Conservation (phyloP, 2,797 vertebrate species). For the Sebastes elongatus region DNA sequence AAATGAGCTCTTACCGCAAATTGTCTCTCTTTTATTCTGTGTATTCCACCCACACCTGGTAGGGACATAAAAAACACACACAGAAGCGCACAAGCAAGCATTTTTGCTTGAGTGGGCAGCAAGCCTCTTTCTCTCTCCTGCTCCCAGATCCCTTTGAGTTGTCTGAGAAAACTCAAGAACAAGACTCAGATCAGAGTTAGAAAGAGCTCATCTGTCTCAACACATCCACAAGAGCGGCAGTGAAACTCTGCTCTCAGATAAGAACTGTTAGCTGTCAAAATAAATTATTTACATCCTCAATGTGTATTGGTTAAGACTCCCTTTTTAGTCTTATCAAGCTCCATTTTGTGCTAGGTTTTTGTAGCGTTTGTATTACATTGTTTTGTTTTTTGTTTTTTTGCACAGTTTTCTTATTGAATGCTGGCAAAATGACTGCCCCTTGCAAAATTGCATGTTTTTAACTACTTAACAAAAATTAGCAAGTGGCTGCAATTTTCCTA, state of each 20-base stretch:
- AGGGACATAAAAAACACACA: constrained; percentile 17
- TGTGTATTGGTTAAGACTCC: background rate
- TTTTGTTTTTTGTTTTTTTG: too few relatives aligned
- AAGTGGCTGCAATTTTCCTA: background rate
- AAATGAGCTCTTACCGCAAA: constrained; percentile 34
- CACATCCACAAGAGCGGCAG: background rate
- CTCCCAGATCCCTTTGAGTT: constrained; percentile 27
- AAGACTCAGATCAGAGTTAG: constrained; percentile 12
- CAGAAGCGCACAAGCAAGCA: constrained; percentile 9
- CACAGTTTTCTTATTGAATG: background rate
- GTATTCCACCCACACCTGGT: constrained; percentile 30
- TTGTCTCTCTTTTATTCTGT: constrained; percentile 9
- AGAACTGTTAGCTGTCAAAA: constrained; percentile 11
- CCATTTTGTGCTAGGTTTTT: background rate
- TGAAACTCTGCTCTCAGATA: background rate
- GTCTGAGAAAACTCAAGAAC: constrained; percentile 14
- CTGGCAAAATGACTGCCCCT: background rate
- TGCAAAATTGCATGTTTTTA: background rate
- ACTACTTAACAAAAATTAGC: background rate
- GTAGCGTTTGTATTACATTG: background rate
- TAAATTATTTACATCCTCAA: background rate
- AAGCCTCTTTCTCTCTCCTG: background rate
- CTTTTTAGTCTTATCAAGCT: background rate
- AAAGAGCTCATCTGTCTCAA: constrained; percentile 14
- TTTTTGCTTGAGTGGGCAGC: constrained; percentile 22